Percentiles rank a stretch among this genome's conserved stretches.
Conservation (phyloP, 35 echinoderm and acorn worm species). For the Apostichopus japonicus region DNA sequence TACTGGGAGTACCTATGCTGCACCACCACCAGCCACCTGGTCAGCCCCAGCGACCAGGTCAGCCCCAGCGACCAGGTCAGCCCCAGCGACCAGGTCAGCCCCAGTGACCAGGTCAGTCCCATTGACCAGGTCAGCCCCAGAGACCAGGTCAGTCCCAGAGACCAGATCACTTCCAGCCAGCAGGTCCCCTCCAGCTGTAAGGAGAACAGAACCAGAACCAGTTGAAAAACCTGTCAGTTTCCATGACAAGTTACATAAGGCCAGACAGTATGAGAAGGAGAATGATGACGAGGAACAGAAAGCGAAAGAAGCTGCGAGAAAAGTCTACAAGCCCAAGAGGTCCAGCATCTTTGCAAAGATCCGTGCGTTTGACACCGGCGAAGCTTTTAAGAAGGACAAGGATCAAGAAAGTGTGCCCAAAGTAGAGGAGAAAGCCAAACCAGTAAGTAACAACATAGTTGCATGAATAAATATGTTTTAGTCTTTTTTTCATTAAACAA, state of each 20-base stretch:
- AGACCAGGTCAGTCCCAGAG: background rate
- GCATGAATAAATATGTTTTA: too few species aligned
- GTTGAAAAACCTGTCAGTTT: background rate
- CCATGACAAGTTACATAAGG: slow-evolving; percentile 11
- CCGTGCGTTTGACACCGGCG: slow-evolving; percentile 35
- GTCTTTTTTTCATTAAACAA: too few species aligned
- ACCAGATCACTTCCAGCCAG: background rate
- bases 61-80: background rate
- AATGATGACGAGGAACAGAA: background rate
- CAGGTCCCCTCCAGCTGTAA: background rate
- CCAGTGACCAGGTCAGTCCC: background rate
- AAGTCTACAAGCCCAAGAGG: slow-evolving; percentile 29
- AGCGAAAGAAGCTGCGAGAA: slow-evolving; percentile 30
- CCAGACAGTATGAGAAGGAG: slow-evolving; percentile 24
- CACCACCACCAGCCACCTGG: background rate
- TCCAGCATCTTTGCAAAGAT: slow-evolving; percentile 51
- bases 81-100: background rate
- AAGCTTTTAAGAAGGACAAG: slow-evolving; percentile 19
- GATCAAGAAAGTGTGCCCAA: background rate
- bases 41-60: background rate
- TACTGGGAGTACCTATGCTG: background rate
- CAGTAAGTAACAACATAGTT: slow-evolving; percentile 1
- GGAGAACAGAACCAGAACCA: background rate
- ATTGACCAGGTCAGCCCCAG: background rate
- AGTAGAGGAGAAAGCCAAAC: background rate